Evolutionary conservation across 2,888 invertebrate species (phyloP).

Genomic region (Morpho achilles): DNA sequence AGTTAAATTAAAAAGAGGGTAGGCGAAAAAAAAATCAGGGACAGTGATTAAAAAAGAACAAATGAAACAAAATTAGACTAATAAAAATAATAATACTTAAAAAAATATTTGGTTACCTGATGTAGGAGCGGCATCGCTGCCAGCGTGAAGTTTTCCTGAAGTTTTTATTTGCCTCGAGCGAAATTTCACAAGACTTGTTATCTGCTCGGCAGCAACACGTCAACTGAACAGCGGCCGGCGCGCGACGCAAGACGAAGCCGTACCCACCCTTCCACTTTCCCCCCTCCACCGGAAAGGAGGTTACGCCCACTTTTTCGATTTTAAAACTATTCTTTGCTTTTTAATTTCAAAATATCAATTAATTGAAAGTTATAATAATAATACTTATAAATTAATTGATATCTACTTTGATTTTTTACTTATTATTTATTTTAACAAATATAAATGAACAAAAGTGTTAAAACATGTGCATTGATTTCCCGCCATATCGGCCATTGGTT

Average conservation of each 20-base stretch:
- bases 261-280: constrained; percentile 38
- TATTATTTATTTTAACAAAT: too few relatives aligned
- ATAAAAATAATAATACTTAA: too few relatives aligned
- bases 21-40: too few relatives aligned
- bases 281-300: constrained; percentile 25
- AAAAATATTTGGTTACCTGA: constrained; percentile 35
- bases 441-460: neutral
- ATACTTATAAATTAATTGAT: too few relatives aligned
- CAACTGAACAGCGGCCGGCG: constrained; percentile 45
- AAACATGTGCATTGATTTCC: constrained; percentile 9
- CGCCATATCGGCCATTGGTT: constrained; percentile 10
- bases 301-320: constrained; percentile 32
- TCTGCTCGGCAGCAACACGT: constrained; percentile 51
- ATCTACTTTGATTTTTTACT: too few relatives aligned
- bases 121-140: constrained; percentile 69
- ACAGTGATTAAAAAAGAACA: too few relatives aligned
- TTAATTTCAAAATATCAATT: neutral
- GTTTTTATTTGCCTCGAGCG: constrained; percentile 42
- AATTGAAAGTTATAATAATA: neutral
- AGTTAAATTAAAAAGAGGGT: too few relatives aligned
- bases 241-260: constrained; percentile 53
- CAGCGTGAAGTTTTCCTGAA: constrained; percentile 38
- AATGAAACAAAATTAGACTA: too few relatives aligned
- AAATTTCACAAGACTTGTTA: constrained; percentile 38
- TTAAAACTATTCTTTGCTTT: neutral